These are phyloP conservation scores for Hofmannophila pseudospretella DNA, from an alignment of 2,888 invertebrate species.

Conservation along the genomic window DNA sequence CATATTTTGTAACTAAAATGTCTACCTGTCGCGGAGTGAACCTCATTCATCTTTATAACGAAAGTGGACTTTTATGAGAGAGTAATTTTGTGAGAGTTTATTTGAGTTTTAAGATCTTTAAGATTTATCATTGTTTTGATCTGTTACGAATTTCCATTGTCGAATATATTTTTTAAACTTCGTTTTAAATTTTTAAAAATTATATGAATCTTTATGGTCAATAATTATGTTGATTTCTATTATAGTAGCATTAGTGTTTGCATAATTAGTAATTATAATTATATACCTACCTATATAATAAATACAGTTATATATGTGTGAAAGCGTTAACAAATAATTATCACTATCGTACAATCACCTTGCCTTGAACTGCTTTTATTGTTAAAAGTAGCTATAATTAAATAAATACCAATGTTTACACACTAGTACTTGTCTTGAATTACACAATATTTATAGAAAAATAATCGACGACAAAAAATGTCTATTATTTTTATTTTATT, in stretches of 20 bases:
- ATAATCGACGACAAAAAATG: no score
- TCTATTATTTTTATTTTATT: no score
- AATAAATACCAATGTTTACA: not conserved
- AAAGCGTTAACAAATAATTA: conserved; percentile 3
- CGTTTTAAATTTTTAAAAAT: conserved; percentile 3
- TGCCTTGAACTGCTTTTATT: conserved; percentile 51
- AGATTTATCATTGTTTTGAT: conserved; percentile 22
- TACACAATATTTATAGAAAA: conserved; percentile 10
- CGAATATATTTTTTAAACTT: conserved; percentile 12
- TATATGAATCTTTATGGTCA: conserved; percentile 14
- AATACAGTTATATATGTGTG: not conserved
- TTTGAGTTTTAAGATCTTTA: conserved; percentile 36
- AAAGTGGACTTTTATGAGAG: no score
- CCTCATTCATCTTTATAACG: no score
- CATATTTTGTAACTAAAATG: no score
- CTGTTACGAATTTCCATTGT: conserved; percentile 17
- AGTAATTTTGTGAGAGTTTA: conserved; percentile 46
- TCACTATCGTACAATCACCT: conserved; percentile 40
- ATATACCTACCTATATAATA: conserved; percentile 10
- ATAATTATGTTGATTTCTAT: conserved; percentile 14
- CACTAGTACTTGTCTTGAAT: not conserved
- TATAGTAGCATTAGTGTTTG: conserved; percentile 30
- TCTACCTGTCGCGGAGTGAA: no score
- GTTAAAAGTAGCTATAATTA: conserved; percentile 20
- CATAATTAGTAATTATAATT: conserved; percentile 23